Conservation (phyloP, 2,113 vertebrate species). For the Catharus minimus region DNA sequence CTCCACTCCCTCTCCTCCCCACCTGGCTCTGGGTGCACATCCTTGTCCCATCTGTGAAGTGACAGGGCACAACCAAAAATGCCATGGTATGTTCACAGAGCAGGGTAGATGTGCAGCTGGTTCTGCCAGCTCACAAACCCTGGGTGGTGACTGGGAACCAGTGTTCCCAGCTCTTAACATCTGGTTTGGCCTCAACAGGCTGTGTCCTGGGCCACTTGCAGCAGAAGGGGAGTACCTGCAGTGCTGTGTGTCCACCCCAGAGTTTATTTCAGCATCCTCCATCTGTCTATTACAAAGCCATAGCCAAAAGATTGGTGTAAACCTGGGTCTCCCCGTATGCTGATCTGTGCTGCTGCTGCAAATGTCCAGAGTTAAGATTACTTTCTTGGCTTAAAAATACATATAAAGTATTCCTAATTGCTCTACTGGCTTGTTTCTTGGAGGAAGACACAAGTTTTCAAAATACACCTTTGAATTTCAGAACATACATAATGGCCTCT, state of each 20-base stretch:
- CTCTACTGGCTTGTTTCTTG: background rate
- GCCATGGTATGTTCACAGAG: background rate
- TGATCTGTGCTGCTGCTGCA: background rate
- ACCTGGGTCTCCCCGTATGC: background rate
- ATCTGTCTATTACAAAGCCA: rapidly evolving
- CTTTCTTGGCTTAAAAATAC: background rate
- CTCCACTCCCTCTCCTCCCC: background rate
- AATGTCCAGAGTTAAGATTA: background rate
- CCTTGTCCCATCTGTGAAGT: background rate
- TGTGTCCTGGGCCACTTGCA: background rate
- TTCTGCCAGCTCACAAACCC: background rate
- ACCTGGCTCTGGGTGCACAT: background rate
- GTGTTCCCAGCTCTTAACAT: background rate
- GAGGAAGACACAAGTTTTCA: background rate
- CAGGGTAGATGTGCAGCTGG: background rate
- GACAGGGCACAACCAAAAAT: background rate
- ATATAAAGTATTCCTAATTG: background rate
- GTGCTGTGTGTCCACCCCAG: background rate
- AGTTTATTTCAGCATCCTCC: background rate
- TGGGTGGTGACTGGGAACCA: background rate
- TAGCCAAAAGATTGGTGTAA: background rate
- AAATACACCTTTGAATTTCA: background rate
- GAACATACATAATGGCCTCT: background rate
- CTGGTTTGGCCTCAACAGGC: background rate
- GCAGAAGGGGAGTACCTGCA: background rate